phyloP scores from a whole-genome alignment of 2,797 vertebrate genomes.

The Sebastes jordani region DNA sequence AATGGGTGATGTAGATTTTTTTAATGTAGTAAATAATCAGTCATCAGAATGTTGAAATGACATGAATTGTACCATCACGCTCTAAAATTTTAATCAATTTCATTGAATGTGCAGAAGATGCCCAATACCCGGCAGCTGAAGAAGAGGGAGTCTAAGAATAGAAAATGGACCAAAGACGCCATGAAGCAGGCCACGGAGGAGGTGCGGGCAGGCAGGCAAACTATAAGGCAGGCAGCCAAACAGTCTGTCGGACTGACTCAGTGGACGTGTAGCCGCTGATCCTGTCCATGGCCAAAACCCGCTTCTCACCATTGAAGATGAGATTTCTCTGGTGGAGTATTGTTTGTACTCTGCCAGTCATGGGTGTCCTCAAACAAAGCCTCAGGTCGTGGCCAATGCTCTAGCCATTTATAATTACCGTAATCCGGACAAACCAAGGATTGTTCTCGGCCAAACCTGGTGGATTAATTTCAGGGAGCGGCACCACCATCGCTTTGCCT shows the following conservation, averaged over 20 bases:
- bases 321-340: background rate
- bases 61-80: background rate
- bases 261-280: background rate
- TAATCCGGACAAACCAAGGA: background rate
- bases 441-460: background rate
- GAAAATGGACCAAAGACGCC: background rate
- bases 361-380: background rate
- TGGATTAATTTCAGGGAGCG: background rate
- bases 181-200: background rate
- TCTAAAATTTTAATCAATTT: background rate
- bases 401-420: background rate
- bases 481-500: background rate
- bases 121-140: background rate
- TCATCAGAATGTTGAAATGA: background rate
- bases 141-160: background rate
- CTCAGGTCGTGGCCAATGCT: background rate
- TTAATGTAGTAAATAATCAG: background rate
- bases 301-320: background rate
- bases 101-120: background rate
- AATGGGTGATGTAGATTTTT: background rate
- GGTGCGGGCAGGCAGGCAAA: background rate
- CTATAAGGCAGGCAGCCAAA: background rate
- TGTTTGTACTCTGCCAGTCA: background rate
- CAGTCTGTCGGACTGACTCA: background rate
- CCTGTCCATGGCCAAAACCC: background rate